A percentile compares a stretch with the other conserved stretches of the same genome.
These are phyloP conservation scores for Nannobrachium achirus DNA, from an alignment of 2,113 vertebrate species.

Conservation along the genomic window DNA sequence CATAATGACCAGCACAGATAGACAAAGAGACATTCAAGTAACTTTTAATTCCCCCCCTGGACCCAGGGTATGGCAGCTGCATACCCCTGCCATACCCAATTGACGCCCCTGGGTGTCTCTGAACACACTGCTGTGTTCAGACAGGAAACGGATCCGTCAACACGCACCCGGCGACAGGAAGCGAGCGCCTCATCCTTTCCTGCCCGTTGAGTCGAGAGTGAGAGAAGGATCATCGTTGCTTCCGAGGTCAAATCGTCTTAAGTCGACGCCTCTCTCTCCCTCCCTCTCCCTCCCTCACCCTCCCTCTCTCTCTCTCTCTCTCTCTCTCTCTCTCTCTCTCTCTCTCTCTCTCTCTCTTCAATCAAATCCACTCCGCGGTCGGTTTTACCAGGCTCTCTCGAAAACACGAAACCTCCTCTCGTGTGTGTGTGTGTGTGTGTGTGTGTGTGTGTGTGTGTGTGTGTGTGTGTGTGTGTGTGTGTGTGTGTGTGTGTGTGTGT, in stretches of 20 bases:
- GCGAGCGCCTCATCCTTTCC: no score
- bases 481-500: not conserved
- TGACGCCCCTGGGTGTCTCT: no score
- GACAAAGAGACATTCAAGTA: no score
- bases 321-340: not conserved
- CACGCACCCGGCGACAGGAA: no score
- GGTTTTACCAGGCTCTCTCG: no score
- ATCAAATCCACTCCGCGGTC: no score
- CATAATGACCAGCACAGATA: no score
- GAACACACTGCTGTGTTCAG: conserved; percentile 11
- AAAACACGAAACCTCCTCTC: not conserved
- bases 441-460: conserved; percentile 11
- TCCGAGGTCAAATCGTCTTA: not conserved
- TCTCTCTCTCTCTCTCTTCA: not conserved
- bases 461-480: not conserved
- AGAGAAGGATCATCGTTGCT: no score
- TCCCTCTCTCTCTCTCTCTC: not conserved
- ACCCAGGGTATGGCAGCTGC: conserved; percentile 41
- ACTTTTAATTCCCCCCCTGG: conserved; percentile 67
- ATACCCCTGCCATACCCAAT: no score
- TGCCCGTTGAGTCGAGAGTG: no score
- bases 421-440: conserved; percentile 17
- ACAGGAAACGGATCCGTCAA: no score
- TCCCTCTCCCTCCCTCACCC: not conserved
- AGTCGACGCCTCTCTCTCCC: not conserved